Percentiles rank a stretch among this genome's conserved stretches.
Conservation (phyloP, 2,797 vertebrate species). For the Luscinia megarhynchos region DNA sequence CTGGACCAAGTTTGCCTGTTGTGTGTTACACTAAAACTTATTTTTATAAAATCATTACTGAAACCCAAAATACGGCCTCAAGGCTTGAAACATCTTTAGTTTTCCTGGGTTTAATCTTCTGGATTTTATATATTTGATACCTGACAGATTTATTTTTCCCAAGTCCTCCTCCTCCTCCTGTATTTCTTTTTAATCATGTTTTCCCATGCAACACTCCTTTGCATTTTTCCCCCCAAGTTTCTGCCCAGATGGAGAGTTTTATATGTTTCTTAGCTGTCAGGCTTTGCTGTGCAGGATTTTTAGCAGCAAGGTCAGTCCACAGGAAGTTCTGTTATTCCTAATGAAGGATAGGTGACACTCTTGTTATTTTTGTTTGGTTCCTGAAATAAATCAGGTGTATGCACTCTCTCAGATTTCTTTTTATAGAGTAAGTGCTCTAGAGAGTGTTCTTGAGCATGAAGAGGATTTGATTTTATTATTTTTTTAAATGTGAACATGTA, state of each 20-base stretch:
- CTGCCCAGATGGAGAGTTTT: not conserved
- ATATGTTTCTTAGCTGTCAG: not conserved
- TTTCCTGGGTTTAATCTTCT: not conserved
- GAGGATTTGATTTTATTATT: not conserved
- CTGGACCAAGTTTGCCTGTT: not conserved
- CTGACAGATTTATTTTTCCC: not conserved
- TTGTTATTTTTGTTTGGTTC: conserved; percentile 42
- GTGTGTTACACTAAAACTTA: not conserved
- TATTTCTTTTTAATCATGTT: not conserved
- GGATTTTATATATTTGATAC: not conserved
- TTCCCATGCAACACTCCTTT: not conserved
- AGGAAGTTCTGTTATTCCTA: conserved; percentile 11
- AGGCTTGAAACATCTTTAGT: not conserved
- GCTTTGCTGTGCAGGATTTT: not conserved
- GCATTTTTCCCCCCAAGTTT: not conserved
- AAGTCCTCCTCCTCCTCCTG: not conserved
- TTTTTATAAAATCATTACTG: not conserved
- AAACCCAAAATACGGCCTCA: not conserved
- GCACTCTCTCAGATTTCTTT: not conserved
- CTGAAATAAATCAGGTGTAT: conserved; percentile 31
- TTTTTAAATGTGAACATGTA: not conserved
- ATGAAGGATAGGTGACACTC: conserved; percentile 50
- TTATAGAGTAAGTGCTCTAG: conserved; percentile 25
- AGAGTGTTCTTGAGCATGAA: conserved; percentile 33
- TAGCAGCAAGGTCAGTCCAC: not conserved